Evolutionary conservation across 2,113 vertebrate species (phyloP).

Genomic region (Eurypyga helias): DNA sequence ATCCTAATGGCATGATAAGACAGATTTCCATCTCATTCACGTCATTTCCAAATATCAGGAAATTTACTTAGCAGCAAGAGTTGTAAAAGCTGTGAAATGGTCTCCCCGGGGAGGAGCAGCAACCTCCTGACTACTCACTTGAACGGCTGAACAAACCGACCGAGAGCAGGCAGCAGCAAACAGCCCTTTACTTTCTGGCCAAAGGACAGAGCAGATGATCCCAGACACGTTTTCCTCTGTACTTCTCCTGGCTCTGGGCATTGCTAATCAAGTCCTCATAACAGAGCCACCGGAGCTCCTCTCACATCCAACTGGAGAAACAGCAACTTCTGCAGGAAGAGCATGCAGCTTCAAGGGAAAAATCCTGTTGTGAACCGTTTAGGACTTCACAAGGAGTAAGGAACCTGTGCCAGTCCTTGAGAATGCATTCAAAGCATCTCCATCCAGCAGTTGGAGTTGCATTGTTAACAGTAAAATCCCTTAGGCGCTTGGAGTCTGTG

Average conservation of each 20-base stretch:
- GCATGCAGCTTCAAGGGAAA: not conserved
- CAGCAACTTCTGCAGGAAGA: not conserved
- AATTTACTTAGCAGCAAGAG: not conserved
- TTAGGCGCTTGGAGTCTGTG: not conserved
- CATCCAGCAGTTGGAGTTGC: not conserved
- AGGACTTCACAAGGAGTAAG: conserved; percentile 14
- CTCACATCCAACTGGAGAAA: not conserved
- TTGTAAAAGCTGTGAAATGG: conserved; percentile 26
- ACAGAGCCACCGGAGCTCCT: not conserved
- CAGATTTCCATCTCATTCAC: conserved; percentile 45
- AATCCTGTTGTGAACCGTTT: not conserved
- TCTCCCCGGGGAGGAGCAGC: not conserved
- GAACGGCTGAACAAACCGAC: not conserved
- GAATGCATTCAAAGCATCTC: conserved; percentile 7
- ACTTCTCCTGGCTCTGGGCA: conserved; percentile 4
- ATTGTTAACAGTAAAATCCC: conserved; percentile 21
- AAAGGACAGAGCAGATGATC: not conserved
- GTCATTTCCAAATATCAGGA: conserved; percentile 22
- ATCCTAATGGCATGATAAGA: conserved; percentile 37
- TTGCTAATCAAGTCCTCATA: not conserved
- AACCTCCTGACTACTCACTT: not conserved
- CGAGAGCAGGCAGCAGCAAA: not conserved
- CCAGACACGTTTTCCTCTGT: not conserved
- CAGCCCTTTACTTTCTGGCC: not conserved
- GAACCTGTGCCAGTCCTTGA: not conserved